Evolutionary conservation across 2,888 invertebrate species (phyloP).

Genomic region (Pycnomerus fuliginosus): DNA sequence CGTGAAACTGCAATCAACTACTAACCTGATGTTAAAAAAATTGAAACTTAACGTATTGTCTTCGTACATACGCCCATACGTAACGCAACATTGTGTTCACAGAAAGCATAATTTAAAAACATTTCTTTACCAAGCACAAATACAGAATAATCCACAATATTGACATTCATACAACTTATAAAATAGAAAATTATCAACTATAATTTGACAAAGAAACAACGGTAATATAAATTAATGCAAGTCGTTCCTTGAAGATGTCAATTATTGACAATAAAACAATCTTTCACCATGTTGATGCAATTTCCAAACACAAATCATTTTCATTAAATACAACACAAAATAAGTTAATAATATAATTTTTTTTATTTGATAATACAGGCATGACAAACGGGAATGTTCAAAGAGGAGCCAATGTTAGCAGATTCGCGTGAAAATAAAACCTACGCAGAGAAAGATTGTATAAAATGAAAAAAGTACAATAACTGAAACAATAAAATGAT

Average conservation of each 20-base stretch:
- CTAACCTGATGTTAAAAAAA: slow-evolving; percentile 24
- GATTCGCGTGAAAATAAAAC: neutral
- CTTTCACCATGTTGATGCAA: slow-evolving; percentile 27
- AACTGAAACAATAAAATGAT: slow-evolving; percentile 43
- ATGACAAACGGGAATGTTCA: slow-evolving; percentile 52
- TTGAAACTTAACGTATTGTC: slow-evolving; percentile 23
- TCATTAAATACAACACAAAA: slow-evolving; percentile 44
- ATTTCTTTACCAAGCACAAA: slow-evolving; percentile 52
- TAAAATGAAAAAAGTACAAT: slow-evolving; percentile 29
- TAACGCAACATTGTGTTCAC: slow-evolving; percentile 1
- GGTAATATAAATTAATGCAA: slow-evolving; percentile 24
- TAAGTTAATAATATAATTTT: slow-evolving; percentile 49
- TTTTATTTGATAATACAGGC: slow-evolving; percentile 51
- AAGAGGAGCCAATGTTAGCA: slow-evolving; percentile 25
- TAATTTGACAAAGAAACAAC: slow-evolving; percentile 31
- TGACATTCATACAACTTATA: slow-evolving; percentile 54
- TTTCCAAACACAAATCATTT: slow-evolving; percentile 14
- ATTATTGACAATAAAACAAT: slow-evolving; percentile 14
- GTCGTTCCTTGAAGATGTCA: slow-evolving; percentile 15
- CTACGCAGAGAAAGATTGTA: slow-evolving; percentile 7
- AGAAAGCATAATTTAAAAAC: slow-evolving; percentile 19
- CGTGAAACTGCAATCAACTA: slow-evolving; percentile 29
- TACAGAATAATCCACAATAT: slow-evolving; percentile 56
- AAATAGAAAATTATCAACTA: slow-evolving; percentile 34
- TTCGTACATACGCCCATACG: slow-evolving; percentile 15